Base-by-base conservation (phyloP, 2,113 vertebrate species). In the Dolichallabes microphthalmus region DNA sequence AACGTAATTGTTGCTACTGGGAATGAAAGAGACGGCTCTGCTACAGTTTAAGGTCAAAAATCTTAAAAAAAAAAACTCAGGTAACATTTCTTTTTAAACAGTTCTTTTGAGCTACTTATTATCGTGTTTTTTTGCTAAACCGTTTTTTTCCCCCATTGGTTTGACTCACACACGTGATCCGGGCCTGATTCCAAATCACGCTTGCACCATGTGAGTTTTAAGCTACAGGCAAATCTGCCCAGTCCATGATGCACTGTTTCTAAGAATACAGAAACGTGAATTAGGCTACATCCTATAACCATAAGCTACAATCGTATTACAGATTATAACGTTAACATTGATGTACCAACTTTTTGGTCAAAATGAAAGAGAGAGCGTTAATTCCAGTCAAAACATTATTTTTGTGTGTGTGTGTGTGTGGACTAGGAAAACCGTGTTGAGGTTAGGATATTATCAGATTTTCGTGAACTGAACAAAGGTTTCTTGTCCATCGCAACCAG, bases 41-140 rank as follows among this genome's bases (percentile, higher is more conserved):
- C 83, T 85, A 85, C 83, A 77, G 61, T 85, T 53, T 30, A 63
- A 60, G 55, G 57, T 83, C 69, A 60, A 61, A 30, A 10, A 35
- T 30, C 35, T 17, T 15, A 64, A 52, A 14, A 0, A 35, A 52
- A 66, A 81, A 9, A 35, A 50, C n/a, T 11, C 13, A 30, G 19
- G 30, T 2, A 25, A 25, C 71, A 14, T 12, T 50, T 73, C 7
- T 15, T 69, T 71, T 68, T 12, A 71, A 45, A 71, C 30, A 20
- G 68, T 71, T 39, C 3, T 12, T 50, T 25, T 53, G 9, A 57
- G 75, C 75, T 77, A 77, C 75, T 20, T 1, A 7, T 15, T 19
- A 77, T 57, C n/a, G 9, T 53, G 4, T 7, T 69, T 30, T n/a
- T 74, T 25, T 45, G 20, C 20, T 50, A 73, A 73, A 25, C 4